phyloP scores from a whole-genome alignment of 2,113 vertebrate species.

The Maccullochella peelii region DNA sequence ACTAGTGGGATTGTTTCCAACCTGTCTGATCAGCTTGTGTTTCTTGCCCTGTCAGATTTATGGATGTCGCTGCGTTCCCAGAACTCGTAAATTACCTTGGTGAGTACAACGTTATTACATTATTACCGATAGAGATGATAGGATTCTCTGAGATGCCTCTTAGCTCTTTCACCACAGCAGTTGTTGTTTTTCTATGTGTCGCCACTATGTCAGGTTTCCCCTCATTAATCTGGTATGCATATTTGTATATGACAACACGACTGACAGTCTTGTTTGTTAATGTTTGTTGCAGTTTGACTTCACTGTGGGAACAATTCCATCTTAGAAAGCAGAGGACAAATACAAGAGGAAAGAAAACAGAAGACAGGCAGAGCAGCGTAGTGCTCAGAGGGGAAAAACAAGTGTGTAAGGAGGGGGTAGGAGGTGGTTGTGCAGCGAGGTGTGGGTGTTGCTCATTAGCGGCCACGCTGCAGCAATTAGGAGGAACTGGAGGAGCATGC shows the following conservation, averaged over 20 bases:
- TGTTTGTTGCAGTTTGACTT: not conserved
- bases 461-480: slow-evolving; percentile 65
- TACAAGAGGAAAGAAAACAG: not conserved
- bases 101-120: too few species aligned
- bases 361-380: too few species aligned
- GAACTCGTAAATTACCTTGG: not conserved
- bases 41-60: too few species aligned
- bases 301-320: not conserved
- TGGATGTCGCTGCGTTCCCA: not conserved
- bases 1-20: too few species aligned
- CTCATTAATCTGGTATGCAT: not conserved
- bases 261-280: too few species aligned
- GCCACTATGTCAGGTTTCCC: not conserved
- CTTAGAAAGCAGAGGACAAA: not conserved
- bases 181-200: not conserved
- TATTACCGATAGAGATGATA: not conserved
- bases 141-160: not conserved
- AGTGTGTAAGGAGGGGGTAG: not conserved
- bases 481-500: slow-evolving; percentile 43
- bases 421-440: slow-evolving; percentile 1
- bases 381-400: not conserved
- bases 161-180: not conserved
- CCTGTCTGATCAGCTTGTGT: too few species aligned
- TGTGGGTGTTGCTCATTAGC: slow-evolving; percentile 59
- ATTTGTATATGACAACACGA: not conserved